A percentile compares a stretch with the other conserved stretches of the same genome.
These are phyloP conservation scores for Leptogaster cylindrica DNA, from an alignment of 2,888 invertebrate species.

Conservation along the genomic window DNA sequence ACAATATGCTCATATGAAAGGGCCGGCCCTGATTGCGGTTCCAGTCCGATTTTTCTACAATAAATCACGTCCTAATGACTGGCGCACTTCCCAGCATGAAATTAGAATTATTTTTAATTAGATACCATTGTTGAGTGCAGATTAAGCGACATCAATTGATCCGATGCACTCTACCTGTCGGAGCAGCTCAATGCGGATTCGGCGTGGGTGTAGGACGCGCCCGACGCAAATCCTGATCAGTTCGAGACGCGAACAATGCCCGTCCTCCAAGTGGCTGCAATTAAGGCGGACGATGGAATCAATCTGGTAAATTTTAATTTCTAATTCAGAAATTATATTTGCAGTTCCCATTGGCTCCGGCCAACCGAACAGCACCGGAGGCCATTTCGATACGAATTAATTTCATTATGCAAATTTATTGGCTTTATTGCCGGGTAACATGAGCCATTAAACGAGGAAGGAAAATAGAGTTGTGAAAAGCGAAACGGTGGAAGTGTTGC, in stretches of 20 bases:
- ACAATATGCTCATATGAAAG: too few species aligned
- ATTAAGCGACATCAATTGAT: conserved; percentile 19
- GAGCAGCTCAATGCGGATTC: not conserved
- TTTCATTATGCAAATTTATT: conserved; percentile 44
- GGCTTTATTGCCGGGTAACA: conserved; percentile 34
- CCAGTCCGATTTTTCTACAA: not conserved
- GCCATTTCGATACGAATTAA: conserved; percentile 27
- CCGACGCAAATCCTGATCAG: conserved; percentile 26
- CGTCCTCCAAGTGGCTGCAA: conserved; percentile 35
- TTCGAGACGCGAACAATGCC: not conserved
- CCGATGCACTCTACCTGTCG: not conserved
- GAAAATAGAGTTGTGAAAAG: conserved; percentile 24
- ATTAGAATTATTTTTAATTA: conserved; percentile 32
- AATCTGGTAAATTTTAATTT: conserved; percentile 37
- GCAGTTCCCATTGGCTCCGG: conserved; percentile 24
- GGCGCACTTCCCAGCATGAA: conserved; percentile 15
- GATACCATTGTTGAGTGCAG: conserved; percentile 25
- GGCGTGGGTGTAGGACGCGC: conserved; percentile 18
- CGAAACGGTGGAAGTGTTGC: not conserved
- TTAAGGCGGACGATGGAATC: conserved; percentile 19
- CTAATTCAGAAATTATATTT: conserved; percentile 34
- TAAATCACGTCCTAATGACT: conserved; percentile 10
- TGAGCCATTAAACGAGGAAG: conserved; percentile 28
- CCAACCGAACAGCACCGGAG: not conserved
- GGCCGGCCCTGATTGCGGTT: too few species aligned